A percentile compares a stretch with the other conserved stretches of the same genome.
Evolutionary conservation across 2,888 invertebrate species (phyloP).

Genomic region (Synergus umbraculus): DNA sequence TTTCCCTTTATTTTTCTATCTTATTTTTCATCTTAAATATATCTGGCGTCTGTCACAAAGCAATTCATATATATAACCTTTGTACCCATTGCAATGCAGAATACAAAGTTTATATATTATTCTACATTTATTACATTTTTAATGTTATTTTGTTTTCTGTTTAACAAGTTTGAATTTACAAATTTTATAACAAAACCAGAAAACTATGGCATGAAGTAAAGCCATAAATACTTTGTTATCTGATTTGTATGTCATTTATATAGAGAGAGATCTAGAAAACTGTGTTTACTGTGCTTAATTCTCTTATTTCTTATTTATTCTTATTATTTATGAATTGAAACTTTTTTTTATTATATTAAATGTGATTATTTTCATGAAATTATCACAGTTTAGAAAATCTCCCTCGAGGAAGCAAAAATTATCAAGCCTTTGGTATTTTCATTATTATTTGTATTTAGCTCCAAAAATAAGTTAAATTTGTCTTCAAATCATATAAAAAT

Average conservation of each 20-base stretch:
- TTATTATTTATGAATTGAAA: not conserved
- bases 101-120: not conserved
- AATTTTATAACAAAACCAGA: not conserved
- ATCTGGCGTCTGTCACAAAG: not conserved
- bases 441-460: too few species aligned
- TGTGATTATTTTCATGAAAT: not conserved
- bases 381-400: not conserved
- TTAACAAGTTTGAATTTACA: not conserved
- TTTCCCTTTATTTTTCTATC: not conserved
- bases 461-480: too few species aligned
- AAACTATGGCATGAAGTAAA: not conserved
- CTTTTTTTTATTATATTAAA: not conserved
- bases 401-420: not conserved
- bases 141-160: not conserved
- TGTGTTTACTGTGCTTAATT: not conserved
- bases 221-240: not conserved
- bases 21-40: not conserved
- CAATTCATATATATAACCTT: slow-evolving; percentile 30
- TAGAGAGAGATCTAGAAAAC: not conserved
- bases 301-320: not conserved
- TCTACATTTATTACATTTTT: not conserved
- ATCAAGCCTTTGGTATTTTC: not conserved
- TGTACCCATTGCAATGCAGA: slow-evolving; percentile 27
- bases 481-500: not conserved
- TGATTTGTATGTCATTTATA: not conserved